Evolutionary conservation across 2,113 vertebrate species (phyloP).

Genomic region (Pelecanus crispus): DNA sequence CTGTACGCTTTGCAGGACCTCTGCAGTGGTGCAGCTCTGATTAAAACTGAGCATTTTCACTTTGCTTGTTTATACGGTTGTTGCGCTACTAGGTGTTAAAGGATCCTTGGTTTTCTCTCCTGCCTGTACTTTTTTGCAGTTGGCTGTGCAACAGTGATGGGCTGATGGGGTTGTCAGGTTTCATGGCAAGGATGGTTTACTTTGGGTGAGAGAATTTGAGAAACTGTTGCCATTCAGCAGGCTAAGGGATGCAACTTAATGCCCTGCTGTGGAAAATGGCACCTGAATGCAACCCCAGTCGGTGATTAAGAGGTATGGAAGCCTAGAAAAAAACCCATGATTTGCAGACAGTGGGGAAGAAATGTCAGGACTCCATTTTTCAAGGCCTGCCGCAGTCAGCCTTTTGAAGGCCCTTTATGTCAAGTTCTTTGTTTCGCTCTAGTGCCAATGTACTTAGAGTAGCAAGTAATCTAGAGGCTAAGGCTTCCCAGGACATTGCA

Average conservation of each 20-base stretch:
- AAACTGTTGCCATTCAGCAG: background rate
- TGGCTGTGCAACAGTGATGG: fast-evolving
- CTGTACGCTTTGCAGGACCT: background rate
- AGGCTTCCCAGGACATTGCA: background rate
- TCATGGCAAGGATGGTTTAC: background rate
- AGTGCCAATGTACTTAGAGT: background rate
- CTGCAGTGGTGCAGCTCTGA: background rate
- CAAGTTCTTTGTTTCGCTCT: background rate
- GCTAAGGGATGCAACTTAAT: background rate
- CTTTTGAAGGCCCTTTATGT: background rate
- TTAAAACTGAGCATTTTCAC: background rate
- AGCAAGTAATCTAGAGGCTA: background rate
- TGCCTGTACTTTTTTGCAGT: background rate
- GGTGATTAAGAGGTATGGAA: background rate
- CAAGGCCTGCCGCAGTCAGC: background rate
- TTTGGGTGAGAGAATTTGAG: background rate
- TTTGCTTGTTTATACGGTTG: background rate
- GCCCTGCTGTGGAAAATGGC: background rate
- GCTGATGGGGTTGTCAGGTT: background rate
- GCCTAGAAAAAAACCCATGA: background rate
- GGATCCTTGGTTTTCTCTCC: background rate
- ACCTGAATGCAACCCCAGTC: background rate
- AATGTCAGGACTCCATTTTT: background rate
- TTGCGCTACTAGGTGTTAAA: background rate
- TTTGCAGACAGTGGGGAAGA: background rate